Evolutionary conservation across 64 coral and sea anemone genomes (phyloP), one percentile per base, ranked within the genome.

Genomic region (Astreopora myriophthalma): DNA sequence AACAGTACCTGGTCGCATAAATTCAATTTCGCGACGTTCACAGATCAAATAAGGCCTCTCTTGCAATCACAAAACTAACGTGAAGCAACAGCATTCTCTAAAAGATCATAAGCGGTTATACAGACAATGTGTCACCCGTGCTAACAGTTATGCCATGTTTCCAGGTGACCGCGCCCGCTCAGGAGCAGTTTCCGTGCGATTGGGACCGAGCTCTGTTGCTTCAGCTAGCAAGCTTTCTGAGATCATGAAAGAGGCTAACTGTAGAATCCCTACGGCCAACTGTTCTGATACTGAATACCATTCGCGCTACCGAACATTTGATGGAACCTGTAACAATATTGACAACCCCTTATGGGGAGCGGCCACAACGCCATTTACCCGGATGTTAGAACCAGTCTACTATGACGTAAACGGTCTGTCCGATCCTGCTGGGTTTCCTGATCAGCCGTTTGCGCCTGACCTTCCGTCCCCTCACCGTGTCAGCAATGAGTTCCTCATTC

Each of bases 251-350:
- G 77, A 92, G 30, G 38, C 85, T 3, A 92, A 85, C 35, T 92
- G 90, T 46, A 62, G 80, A 2, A 8, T n/a, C 1, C 90, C 79
- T 6, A 44, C 39, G 37, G 90, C 84, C 11, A 61, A 92, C 55
- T 92, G 90, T 60, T 92, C 90, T 1, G 80, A 92, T 35, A 92
- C 58, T 28, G 46, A 86, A 30, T 92, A 75, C 28, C 79, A 92
- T 35, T 74, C 90, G 38, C 70, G 46, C 67, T 99, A 71, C 94
- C 75, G 97, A 74, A 91, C 90, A 10, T 84, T 99, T 52, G 97
- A 99, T 57, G 97, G 97, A 9, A 99, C 94, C 6, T 99, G 97
- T 39, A 99, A 99, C 46, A 99, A 95, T 23, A 75, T 93, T 4
- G 92, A 93, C 6, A 68, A 94, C 24, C 91, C 97, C 25, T 58